Base-by-base conservation (phyloP, 2,888 invertebrate genomes). In the Mantis religiosa region DNA sequence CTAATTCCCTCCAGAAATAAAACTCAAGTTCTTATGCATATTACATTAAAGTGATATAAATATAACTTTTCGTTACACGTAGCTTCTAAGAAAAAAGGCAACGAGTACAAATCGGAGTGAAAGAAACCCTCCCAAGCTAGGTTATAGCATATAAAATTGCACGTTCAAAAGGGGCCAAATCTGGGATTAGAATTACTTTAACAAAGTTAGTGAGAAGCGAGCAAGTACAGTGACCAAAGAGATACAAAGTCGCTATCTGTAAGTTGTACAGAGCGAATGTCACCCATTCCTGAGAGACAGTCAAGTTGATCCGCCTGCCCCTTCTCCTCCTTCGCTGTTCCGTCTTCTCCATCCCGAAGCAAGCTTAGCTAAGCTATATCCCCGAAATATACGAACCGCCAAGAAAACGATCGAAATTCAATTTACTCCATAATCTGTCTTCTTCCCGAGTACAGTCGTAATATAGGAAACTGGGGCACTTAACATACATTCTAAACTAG, bases 351-450 rank as follows among this genome's bases (percentile, higher is more conserved):
- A 87, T 34, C 82, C 87, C 54, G 54, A 71, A 30, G 28, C 41
- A 20, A 87, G 87, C 87, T 87, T 87, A 82, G 82, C 87, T 82
- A 87, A 87, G 87, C 87, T 82, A 87, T 87, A 87, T 82, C 87
- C 87, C 82, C 82, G 41, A 82, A 87, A 87, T 87, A 85, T 87
- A 89, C 89, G 87, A 87, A 87, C 86, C 88, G 84, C 82, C 88
- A 81, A 87, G 83, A 82, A 88, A 88, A 89, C 89, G 89, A 89
- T 89, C 89, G 89, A 89, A 89, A 89, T 89, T 89, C 89, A 89
- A 89, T 89, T 89, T 89, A 89, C 89, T 89, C 88, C 84, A 89
- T 89, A 89, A 89, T 89, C 89, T 89, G 89, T 89, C 89, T 89
- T 89, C 88, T 87, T 89, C 71, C 88, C 88, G 34, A 27, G 89